These are phyloP conservation scores for Andricus grossulariae DNA, from an alignment of 1,140 invertebrate genomes.

Conservation along the genomic window DNA sequence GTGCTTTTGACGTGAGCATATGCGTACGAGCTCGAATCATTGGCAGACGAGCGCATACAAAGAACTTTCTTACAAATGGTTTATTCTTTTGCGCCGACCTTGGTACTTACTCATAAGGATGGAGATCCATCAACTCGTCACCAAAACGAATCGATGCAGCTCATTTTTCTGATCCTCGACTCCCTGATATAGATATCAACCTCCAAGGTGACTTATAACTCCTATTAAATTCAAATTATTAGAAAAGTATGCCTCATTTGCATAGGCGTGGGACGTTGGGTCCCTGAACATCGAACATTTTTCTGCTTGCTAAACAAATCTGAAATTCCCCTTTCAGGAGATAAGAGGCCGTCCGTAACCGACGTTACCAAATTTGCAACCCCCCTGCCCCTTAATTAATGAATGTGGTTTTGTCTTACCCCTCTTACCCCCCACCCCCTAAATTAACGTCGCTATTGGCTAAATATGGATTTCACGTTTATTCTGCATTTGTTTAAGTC, in stretches of 20 bases:
- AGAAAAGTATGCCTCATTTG: too few relatives aligned
- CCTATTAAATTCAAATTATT: neutral
- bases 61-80: slow-evolving; percentile 59
- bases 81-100: slow-evolving; percentile 58
- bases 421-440: too few relatives aligned
- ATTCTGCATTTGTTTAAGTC: too few relatives aligned
- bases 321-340: neutral
- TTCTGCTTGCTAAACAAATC: neutral
- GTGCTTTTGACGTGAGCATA: slow-evolving; percentile 56
- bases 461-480: too few relatives aligned
- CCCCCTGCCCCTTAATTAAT: too few relatives aligned
- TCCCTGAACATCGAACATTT: too few relatives aligned
- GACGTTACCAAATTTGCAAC: too few relatives aligned
- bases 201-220: neutral
- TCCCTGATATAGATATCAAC: slow-evolving; percentile 9
- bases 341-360: too few relatives aligned
- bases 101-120: slow-evolving; percentile 59
- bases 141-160: slow-evolving; percentile 64
- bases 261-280: too few relatives aligned
- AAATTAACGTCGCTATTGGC: too few relatives aligned
- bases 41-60: slow-evolving; percentile 51
- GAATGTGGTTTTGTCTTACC: too few relatives aligned
- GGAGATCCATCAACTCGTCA: slow-evolving; percentile 64
- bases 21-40: slow-evolving; percentile 44
- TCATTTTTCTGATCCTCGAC: slow-evolving; percentile 48